Conservation (phyloP, 2,888 invertebrate genomes). For the Cacoxenus indagator region DNA sequence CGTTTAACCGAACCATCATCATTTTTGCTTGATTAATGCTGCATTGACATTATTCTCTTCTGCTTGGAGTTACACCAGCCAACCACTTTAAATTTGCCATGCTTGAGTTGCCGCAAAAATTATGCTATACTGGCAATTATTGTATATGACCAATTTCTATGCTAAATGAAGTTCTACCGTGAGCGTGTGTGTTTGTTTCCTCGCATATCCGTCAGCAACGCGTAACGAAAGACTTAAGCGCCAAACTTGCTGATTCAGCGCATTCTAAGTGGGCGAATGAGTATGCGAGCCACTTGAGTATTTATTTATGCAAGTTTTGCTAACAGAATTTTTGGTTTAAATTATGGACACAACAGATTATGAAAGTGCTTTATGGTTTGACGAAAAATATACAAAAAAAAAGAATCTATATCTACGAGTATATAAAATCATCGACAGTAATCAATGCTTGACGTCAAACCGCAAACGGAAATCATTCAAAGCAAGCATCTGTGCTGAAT, state of each 20-base stretch:
- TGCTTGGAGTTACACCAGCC: not conserved
- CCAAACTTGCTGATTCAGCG: conserved; percentile 16
- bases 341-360: not conserved
- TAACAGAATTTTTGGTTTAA: not conserved
- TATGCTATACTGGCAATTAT: conserved; percentile 38
- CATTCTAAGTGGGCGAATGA: no score
- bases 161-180: not conserved
- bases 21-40: conserved; percentile 24
- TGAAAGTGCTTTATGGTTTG: not conserved
- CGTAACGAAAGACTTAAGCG: conserved; percentile 33
- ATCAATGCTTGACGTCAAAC: conserved; percentile 15
- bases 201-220: not conserved
- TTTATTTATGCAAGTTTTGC: not conserved
- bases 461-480: not conserved
- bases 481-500: conserved; percentile 15
- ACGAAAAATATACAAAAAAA: not conserved
- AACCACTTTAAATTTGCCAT: conserved; percentile 28
- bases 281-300: not conserved
- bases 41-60: conserved; percentile 51
- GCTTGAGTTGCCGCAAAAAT: conserved; percentile 33
- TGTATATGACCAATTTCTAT: not conserved
- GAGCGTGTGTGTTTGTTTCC: not conserved
- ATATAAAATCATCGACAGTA: not conserved
- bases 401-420: no score
- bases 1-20: conserved; percentile 30